These are phyloP conservation scores for Armadillidium nasatum DNA, from an alignment of 1,140 invertebrate species.

Conservation along the genomic window DNA sequence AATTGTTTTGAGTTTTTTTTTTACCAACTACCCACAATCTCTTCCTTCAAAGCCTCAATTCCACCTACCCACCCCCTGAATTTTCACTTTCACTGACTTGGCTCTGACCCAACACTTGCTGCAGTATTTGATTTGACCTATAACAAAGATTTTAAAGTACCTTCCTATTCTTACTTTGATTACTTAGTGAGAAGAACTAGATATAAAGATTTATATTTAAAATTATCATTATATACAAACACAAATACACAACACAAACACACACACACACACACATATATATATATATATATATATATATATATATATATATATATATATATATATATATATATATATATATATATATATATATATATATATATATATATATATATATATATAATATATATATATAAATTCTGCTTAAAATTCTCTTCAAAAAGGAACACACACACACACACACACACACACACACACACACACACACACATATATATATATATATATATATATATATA, in stretches of 20 bases:
- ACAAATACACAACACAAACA: no score
- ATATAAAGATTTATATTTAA: no score
- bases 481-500: no score
- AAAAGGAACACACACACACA: no score
- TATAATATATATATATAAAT: background rate
- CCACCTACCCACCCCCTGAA: background rate
- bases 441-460: no score
- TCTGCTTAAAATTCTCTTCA: no score
- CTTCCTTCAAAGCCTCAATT: background rate
- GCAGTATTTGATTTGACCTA: constrained; percentile 7
- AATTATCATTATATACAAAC: no score
- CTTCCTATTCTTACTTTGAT: no score
- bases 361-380: constrained; percentile 2
- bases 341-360: constrained; percentile 10
- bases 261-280: background rate
- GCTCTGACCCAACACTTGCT: background rate
- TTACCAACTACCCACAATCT: no score
- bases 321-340: constrained; percentile 11
- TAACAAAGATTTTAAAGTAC: background rate
- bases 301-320: background rate
- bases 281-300: constrained; percentile 11
- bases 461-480: no score
- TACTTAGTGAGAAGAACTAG: no score
- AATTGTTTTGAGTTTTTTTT: no score
- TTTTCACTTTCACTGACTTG: background rate